These are phyloP conservation scores for Peromyscus leucopus DNA, from an alignment of 2,113 vertebrate genomes.

Conservation along the genomic window DNA sequence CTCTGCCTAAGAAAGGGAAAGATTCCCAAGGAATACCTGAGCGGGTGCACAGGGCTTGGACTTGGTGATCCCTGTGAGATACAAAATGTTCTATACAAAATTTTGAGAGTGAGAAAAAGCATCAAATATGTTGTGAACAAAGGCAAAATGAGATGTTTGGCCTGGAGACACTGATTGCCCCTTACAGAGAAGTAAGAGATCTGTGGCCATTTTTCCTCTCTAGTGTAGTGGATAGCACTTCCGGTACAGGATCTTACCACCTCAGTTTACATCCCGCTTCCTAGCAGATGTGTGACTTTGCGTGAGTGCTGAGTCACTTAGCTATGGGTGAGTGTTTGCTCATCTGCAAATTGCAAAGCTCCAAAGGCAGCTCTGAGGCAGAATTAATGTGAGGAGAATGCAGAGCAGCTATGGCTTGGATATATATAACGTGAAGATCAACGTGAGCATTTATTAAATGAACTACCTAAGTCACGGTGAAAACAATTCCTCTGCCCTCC, in stretches of 20 bases:
- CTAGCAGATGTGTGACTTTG: background rate
- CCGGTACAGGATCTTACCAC: background rate
- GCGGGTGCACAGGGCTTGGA: background rate
- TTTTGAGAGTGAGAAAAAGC: background rate
- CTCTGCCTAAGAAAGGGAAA: background rate
- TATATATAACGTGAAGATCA: background rate
- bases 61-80: background rate
- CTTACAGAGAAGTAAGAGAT: background rate
- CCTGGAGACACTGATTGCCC: background rate
- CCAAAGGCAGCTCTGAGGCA: too few species aligned
- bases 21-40: background rate
- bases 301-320: background rate
- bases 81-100: background rate
- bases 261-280: background rate
- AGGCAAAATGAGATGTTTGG: background rate
- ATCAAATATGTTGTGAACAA: background rate
- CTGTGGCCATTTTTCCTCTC: rapidly evolving
- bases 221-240: background rate
- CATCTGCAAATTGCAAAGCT: background rate
- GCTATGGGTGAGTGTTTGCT: background rate
- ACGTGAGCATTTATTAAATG: background rate
- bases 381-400: background rate
- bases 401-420: background rate
- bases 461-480: background rate
- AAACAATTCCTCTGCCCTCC: background rate